A percentile compares a stretch with the other conserved stretches of the same genome.
phyloP scores from a whole-genome alignment of 2,888 invertebrate species.

The Standfussiana lucernea region DNA sequence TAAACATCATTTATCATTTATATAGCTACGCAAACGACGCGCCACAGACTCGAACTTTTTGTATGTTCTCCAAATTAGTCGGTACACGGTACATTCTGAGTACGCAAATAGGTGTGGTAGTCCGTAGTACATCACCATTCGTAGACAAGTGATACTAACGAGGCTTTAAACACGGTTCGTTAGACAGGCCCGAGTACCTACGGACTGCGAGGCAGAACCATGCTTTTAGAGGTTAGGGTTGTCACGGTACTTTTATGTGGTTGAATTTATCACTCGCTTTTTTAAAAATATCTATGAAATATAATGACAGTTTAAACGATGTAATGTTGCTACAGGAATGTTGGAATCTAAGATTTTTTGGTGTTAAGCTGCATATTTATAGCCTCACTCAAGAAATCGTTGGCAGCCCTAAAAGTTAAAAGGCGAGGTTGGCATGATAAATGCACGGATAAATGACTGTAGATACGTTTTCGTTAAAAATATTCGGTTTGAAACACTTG shows the following conservation, averaged over 20 bases:
- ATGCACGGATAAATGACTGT: conserved; percentile 68
- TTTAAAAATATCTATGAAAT: not conserved
- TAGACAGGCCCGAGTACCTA: conserved; percentile 69
- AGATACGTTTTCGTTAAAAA: conserved; percentile 63
- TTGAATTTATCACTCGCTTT: not conserved
- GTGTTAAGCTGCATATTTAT: not conserved
- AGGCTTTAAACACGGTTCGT: conserved; percentile 78
- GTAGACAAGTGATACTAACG: conserved; percentile 80
- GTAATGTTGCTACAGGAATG: too few species aligned
- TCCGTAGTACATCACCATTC: conserved; percentile 65
- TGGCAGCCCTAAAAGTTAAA: conserved; percentile 57
- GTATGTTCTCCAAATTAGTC: conserved; percentile 48
- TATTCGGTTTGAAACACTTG: conserved; percentile 64
- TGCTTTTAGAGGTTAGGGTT: conserved; percentile 54
- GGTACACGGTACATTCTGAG: conserved; percentile 28
- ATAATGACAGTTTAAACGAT: not conserved
- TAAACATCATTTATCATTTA: too few species aligned
- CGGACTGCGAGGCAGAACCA: conserved; percentile 50
- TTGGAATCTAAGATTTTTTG: not conserved
- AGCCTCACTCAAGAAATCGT: not conserved
- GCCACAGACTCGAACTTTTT: conserved; percentile 47
- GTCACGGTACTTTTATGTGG: not conserved
- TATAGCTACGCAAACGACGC: too few species aligned
- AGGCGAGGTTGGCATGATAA: conserved; percentile 66
- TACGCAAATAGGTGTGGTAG: conserved; percentile 50